Percentiles rank a stretch among this genome's conserved stretches.
Evolutionary conservation across 2,888 invertebrate species (phyloP).

Genomic region (Argyra leucocephala): DNA sequence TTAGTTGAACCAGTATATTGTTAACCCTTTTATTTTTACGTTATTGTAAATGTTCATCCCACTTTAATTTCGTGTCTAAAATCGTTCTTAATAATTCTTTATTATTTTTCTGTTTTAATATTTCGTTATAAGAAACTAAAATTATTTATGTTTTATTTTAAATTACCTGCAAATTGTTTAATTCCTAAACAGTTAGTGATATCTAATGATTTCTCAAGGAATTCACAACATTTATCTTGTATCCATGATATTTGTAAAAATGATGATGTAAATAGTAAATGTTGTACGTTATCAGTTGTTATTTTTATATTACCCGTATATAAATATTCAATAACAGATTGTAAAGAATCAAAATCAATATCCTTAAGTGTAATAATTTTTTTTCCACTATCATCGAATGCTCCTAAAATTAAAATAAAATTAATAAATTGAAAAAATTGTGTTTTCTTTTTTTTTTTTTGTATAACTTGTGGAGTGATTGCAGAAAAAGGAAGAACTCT

Average conservation of each 20-base stretch:
- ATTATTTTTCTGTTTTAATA: too few relatives aligned
- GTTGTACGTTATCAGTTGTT: slow-evolving; percentile 19
- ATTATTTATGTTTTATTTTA: too few relatives aligned
- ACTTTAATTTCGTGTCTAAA: too few relatives aligned
- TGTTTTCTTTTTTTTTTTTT: too few relatives aligned
- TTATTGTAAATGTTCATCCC: too few relatives aligned
- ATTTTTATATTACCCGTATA: slow-evolving; percentile 21
- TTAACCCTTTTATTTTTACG: too few relatives aligned
- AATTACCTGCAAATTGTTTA: slow-evolving; percentile 20
- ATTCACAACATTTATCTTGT: slow-evolving; percentile 21
- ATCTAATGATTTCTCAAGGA: slow-evolving; percentile 16
- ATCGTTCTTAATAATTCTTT: too few relatives aligned
- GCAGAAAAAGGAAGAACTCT: too few relatives aligned
- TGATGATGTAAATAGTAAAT: slow-evolving; percentile 16
- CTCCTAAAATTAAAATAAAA: too few relatives aligned
- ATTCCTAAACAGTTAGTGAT: slow-evolving; percentile 19
- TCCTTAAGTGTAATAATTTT: slow-evolving; percentile 17
- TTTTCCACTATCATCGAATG: slow-evolving; percentile 19
- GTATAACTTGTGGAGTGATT: too few relatives aligned
- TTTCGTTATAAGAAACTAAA: too few relatives aligned
- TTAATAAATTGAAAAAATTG: neutral
- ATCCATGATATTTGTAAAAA: slow-evolving; percentile 21
- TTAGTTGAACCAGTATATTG: too few relatives aligned
- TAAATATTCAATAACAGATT: slow-evolving; percentile 17
- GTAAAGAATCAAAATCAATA: slow-evolving; percentile 15